Evolutionary conservation across 1,140 invertebrate genomes (phyloP).

Genomic region (Formica selysi): DNA sequence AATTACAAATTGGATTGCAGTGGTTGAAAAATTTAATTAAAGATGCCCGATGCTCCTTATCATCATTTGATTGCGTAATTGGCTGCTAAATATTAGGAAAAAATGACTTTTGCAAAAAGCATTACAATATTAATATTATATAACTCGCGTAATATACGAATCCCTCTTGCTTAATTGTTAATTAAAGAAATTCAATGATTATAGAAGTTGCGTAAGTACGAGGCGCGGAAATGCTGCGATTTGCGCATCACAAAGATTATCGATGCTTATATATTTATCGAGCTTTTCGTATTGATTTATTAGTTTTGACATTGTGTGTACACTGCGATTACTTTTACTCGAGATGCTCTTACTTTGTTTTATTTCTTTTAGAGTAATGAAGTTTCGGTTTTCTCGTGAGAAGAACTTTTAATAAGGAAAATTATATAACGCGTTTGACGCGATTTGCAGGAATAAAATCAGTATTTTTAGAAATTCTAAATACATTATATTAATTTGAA

Average conservation of each 20-base stretch:
- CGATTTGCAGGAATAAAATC: not conserved
- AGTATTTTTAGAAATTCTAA: not conserved
- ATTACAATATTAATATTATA: not conserved
- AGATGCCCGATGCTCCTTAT: constrained; percentile 5
- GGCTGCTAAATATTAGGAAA: not conserved
- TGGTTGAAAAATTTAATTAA: not conserved
- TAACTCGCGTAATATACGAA: no score
- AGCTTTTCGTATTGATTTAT: not conserved
- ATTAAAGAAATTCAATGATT: constrained; percentile 21
- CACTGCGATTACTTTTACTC: no score
- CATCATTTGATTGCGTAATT: not conserved
- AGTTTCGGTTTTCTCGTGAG: not conserved
- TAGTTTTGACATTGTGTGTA: not conserved
- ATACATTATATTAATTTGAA: not conserved
- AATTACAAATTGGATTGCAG: not conserved
- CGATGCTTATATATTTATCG: not conserved
- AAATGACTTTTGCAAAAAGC: not conserved
- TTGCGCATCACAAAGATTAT: not conserved
- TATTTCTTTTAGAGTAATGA: not conserved
- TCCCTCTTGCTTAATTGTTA: not conserved
- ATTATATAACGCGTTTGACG: not conserved
- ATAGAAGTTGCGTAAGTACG: constrained; percentile 8
- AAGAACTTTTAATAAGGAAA: not conserved
- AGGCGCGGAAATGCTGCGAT: not conserved
- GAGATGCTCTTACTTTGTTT: not conserved